Conservation (phyloP, 2,888 invertebrate species). For the Drosophila buzzatii region DNA sequence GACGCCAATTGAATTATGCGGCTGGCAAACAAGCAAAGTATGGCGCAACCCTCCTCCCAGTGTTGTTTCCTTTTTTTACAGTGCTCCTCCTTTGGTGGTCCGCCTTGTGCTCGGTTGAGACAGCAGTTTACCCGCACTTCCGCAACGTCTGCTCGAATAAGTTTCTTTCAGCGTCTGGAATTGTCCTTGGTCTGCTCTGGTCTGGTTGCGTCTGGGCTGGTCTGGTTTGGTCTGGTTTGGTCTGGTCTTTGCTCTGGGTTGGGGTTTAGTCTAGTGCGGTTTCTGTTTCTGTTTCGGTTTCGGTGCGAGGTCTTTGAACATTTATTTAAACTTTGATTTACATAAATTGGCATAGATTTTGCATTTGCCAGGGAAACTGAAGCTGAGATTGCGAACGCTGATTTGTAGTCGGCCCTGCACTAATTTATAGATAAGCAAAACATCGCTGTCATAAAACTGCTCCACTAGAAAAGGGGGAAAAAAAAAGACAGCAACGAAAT, state of each 20-base stretch:
- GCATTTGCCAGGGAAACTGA: conserved; percentile 23
- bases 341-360: conserved; percentile 70
- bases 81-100: not conserved
- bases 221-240: conserved; percentile 7
- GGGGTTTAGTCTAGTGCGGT: conserved; percentile 26
- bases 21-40: conserved; percentile 49
- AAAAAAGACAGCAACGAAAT: conserved; percentile 3
- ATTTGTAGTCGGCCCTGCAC: conserved; percentile 54
- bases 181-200: conserved; percentile 4
- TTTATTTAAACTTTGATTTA: conserved; percentile 69
- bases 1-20: conserved; percentile 67
- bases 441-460: conserved; percentile 34
- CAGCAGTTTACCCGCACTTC: conserved; percentile 29
- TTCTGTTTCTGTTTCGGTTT: conserved; percentile 22
- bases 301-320: conserved; percentile 36
- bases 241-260: conserved; percentile 14
- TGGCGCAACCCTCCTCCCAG: not conserved
- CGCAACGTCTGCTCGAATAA: conserved; percentile 58
- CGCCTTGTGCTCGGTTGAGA: conserved; percentile 10
- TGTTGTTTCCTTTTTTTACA: not conserved
- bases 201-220: conserved; percentile 2
- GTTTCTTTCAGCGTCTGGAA: conserved; percentile 34
- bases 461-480: too few relatives aligned
- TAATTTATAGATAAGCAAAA: conserved; percentile 67
- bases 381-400: conserved; percentile 25